Conservation (phyloP, 2,888 invertebrate genomes). For the Cephus pygmeus region DNA sequence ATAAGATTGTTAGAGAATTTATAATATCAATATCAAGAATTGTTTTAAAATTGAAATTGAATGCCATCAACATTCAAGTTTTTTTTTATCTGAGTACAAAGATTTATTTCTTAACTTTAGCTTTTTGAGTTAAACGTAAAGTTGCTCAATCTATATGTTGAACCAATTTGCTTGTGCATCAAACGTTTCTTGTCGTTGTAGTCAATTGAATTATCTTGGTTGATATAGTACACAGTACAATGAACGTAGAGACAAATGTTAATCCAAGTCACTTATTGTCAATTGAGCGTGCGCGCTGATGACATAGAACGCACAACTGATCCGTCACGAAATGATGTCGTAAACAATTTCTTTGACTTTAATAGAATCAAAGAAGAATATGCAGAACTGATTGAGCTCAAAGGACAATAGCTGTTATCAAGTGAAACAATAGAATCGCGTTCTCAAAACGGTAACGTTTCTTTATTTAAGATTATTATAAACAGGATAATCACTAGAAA, state of each 20-base stretch:
- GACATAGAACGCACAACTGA: neutral
- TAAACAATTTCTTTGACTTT: neutral
- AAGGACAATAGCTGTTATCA: neutral
- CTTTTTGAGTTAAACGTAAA: too few species aligned
- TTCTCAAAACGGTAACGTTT: neutral
- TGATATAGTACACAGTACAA: neutral
- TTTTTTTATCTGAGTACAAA: too few species aligned
- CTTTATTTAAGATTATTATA: neutral
- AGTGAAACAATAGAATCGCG: neutral
- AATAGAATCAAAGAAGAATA: neutral
- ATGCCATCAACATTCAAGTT: too few species aligned
- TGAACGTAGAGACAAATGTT: neutral
- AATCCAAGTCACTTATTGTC: neutral
- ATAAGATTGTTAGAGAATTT: neutral
- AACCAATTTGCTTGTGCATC: neutral
- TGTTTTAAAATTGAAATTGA: too few species aligned
- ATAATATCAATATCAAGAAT: too few species aligned
- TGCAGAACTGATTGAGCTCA: neutral
- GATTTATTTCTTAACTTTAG: too few species aligned
- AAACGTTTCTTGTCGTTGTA: neutral
- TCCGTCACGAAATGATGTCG: neutral
- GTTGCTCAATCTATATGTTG: too few species aligned
- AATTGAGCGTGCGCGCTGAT: neutral
- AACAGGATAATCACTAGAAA: neutral
- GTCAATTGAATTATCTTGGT: neutral